Base-by-base conservation (phyloP, 1,140 invertebrate genomes). In the Drosophila tani region DNA sequence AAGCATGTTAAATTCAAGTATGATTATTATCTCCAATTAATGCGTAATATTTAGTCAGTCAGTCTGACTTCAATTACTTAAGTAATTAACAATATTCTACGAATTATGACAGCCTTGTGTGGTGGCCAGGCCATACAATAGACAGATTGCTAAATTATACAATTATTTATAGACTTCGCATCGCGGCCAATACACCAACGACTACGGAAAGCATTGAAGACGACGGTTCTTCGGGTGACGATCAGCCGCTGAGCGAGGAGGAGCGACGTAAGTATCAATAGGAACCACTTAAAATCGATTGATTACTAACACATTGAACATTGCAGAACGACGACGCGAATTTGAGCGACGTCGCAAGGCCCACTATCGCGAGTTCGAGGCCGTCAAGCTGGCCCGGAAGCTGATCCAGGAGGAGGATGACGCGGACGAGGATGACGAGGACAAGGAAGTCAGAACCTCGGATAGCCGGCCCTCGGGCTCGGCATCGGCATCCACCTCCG, bases 311-410 rank as follows among this genome's bases (percentile, higher is more conserved):
- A 24, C 40, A 24, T 66, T 58, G 12, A 92, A 6, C n/a, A n/a
- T 82, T 94, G 66, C 73, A 96, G 96, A 94, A 67, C 94, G 95
- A 82, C 94, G 95, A 75, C 95, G 96, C 91, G 95, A 95, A 69
- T 99, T 99, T 92, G 97, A 98, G 93, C 95, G 96, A 45, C 99
- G 99, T 93, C 94, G 98, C 60, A 99, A 98, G 94, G 95, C 97
- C 70, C 99, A 99, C 93, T 99, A 99, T 93, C 98, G 99, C 93
- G 99, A 99, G 93, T 99, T 97, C 93, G 96, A 98, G 92, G 98
- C 98, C 5, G 96, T 99, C 1, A 97, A 98, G 93, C 93, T 99
- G 75, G 97, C 98, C 4, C 94, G 97, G 80, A 97, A 99, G 93
- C 94, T 98, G 63, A 95, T 99, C 94, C 95, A 97, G 68, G 96